phyloP scores from a whole-genome alignment of 2,888 invertebrate species.

The Proisotoma minuta region DNA sequence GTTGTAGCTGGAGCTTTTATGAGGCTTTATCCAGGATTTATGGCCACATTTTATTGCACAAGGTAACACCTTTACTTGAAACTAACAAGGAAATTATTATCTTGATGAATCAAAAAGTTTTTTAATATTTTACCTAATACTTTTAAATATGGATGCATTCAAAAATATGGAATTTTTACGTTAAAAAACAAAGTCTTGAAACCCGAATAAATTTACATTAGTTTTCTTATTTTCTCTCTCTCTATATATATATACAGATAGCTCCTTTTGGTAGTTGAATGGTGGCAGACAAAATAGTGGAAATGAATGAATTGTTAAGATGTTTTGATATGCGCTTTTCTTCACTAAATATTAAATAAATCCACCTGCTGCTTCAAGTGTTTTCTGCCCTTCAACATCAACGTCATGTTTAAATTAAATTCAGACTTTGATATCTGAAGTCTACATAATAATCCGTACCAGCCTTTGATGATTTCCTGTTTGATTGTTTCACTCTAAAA shows the following conservation, averaged over 20 bases:
- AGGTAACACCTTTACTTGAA: background rate
- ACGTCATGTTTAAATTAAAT: slow-evolving; percentile 2
- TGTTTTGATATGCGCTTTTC: background rate
- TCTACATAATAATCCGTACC: background rate
- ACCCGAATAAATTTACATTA: too few species aligned
- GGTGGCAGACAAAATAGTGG: too few species aligned
- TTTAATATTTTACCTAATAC: background rate
- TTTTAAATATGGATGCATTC: too few species aligned
- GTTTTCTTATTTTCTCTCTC: too few species aligned
- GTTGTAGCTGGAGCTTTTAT: background rate
- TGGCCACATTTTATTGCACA: slow-evolving; percentile 8
- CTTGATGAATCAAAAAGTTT: slow-evolving; percentile 15
- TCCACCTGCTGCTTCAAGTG: slow-evolving; percentile 1
- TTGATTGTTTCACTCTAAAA: slow-evolving; percentile 1
- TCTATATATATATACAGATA: too few species aligned
- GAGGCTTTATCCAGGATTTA: slow-evolving; percentile 10
- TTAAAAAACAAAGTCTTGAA: too few species aligned
- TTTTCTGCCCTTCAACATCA: background rate
- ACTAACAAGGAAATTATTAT: slow-evolving; percentile 14
- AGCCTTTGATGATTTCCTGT: too few species aligned
- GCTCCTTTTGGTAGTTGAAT: too few species aligned
- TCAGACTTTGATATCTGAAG: background rate
- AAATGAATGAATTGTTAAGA: background rate
- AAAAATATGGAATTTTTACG: too few species aligned
- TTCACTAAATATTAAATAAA: slow-evolving; percentile 5